Conservation (phyloP, 1,140 invertebrate genomes). For the Mya arenaria region DNA sequence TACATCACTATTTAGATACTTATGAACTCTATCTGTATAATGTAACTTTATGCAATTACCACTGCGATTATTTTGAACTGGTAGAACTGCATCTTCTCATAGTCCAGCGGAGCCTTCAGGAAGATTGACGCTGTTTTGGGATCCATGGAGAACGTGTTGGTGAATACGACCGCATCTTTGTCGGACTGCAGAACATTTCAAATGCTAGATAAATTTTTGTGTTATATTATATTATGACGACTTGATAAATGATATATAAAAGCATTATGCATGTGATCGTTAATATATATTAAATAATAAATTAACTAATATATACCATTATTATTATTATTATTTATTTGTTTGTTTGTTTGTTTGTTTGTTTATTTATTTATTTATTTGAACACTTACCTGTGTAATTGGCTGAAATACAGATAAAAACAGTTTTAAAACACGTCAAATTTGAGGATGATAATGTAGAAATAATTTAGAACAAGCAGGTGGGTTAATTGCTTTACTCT, state of each 20-base stretch:
- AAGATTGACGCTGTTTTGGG: background rate
- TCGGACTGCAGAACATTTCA: constrained; percentile 12
- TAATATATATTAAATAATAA: no score
- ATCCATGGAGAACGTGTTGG: constrained; percentile 24
- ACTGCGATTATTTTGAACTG: constrained; percentile 34
- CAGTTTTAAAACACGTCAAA: background rate
- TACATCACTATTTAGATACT: no score
- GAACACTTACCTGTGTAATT: constrained; percentile 40
- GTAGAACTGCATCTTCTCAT: constrained; percentile 30
- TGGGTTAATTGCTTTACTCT: no score
- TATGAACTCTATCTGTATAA: no score
- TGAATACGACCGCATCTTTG: constrained; percentile 9
- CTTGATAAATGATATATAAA: background rate
- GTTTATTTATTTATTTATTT: no score
- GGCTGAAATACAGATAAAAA: constrained; percentile 26
- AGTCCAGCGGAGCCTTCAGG: constrained; percentile 9
- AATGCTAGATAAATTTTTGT: background rate
- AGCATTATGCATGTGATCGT: background rate
- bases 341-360: no score
- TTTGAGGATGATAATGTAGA: no score
- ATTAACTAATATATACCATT: no score
- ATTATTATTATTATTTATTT: no score
- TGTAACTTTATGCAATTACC: no score
- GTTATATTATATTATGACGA: background rate
- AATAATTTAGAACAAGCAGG: no score